A percentile compares a stretch with the other conserved stretches of the same genome.
phyloP scores from a whole-genome alignment of 2,888 invertebrate species.

The Drosophila prostipennis region DNA sequence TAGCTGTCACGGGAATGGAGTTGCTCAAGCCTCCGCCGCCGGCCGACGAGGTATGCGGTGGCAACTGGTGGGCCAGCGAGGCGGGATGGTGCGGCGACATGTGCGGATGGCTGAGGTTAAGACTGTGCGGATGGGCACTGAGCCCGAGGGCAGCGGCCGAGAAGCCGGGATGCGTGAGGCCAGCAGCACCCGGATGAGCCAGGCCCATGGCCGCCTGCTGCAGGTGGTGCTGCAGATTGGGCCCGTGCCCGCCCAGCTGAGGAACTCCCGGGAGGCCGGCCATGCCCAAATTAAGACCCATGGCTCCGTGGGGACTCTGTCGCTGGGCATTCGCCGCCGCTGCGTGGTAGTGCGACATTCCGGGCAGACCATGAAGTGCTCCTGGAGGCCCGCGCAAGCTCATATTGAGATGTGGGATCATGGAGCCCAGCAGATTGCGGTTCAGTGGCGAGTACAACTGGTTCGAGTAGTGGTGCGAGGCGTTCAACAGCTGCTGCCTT shows the following conservation, averaged over 20 bases:
- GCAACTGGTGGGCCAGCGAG: conserved; percentile 79
- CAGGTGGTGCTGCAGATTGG: conserved; percentile 82
- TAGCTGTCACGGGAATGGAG: conserved; percentile 42
- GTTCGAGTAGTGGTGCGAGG: conserved; percentile 83
- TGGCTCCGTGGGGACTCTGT: conserved; percentile 81
- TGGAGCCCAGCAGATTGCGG: conserved; percentile 82
- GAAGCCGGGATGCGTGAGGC: conserved; percentile 81
- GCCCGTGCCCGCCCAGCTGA: conserved; percentile 76
- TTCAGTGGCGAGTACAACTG: conserved; percentile 82
- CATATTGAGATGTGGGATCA: conserved; percentile 82
- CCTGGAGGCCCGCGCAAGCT: conserved; percentile 81
- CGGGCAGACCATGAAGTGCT: conserved; percentile 80
- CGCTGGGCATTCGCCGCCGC: conserved; percentile 82
- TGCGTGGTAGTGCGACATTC: conserved; percentile 83
- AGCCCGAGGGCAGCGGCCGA: conserved; percentile 81
- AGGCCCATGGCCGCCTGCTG: conserved; percentile 81
- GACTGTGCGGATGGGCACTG: conserved; percentile 80
- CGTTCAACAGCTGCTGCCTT: conserved; percentile 82
- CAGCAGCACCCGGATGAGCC: conserved; percentile 75
- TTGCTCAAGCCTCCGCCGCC: conserved; percentile 26
- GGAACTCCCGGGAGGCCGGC: conserved; percentile 78
- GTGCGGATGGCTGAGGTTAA: conserved; percentile 82
- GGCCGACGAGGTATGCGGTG: conserved; percentile 71
- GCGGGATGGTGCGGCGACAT: conserved; percentile 81
- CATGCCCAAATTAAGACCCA: conserved; percentile 82